These are phyloP conservation scores for Drosophila grimshawi DNA, from an alignment of 1,140 invertebrate species.

Conservation along the genomic window DNA sequence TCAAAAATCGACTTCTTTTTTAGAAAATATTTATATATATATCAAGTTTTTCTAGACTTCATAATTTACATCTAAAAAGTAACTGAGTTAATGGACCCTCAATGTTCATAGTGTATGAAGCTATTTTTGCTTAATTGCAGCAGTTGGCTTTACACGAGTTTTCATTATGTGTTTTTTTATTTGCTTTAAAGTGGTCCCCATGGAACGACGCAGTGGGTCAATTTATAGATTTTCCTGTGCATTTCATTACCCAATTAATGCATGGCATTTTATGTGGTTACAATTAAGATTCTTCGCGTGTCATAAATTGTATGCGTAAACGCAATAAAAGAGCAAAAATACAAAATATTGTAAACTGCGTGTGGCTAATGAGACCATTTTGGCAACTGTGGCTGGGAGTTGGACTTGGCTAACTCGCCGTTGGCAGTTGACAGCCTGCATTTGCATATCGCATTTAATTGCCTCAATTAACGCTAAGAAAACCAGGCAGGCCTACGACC, in stretches of 20 bases:
- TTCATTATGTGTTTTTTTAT: conserved; percentile 18
- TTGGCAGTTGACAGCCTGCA: conserved; percentile 22
- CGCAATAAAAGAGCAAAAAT: conserved; percentile 8
- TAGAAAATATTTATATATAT: no score
- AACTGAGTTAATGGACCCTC: background rate
- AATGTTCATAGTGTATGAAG: conserved; percentile 16
- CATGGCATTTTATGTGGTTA: conserved; percentile 27
- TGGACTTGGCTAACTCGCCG: conserved; percentile 5
- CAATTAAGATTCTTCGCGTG: conserved; percentile 49
- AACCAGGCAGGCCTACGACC: conserved; percentile 64
- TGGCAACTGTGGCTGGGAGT: conserved; percentile 5
- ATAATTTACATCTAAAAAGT: no score
- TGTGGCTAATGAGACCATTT: conserved; percentile 71
- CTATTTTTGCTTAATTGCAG: conserved; percentile 31
- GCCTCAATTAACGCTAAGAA: conserved; percentile 71
- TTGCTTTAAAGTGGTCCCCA: conserved; percentile 54
- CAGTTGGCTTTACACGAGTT: conserved; percentile 4
- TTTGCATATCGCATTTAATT: conserved; percentile 57
- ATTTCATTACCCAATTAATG: conserved; percentile 76
- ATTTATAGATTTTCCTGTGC: conserved; percentile 47
- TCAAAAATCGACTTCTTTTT: no score
- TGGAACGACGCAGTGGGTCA: conserved; percentile 18
- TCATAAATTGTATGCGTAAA: conserved; percentile 55
- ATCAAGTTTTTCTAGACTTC: no score
- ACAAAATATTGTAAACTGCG: conserved; percentile 45